These are phyloP conservation scores for Gila robusta DNA, from an alignment of 2,797 vertebrate genomes.

Conservation along the genomic window DNA sequence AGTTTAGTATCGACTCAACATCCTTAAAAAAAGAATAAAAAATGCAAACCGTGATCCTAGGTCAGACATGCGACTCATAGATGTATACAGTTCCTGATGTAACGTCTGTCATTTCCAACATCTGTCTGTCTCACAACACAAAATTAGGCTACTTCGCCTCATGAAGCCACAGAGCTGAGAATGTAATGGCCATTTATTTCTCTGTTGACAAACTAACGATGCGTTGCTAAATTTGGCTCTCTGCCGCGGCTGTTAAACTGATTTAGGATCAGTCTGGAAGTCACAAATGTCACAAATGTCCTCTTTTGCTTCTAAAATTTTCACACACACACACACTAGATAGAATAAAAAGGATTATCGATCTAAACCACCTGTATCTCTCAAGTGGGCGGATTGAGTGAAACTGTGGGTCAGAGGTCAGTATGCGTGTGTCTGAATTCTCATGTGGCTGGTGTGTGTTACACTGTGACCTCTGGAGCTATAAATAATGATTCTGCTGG, in stretches of 20 bases:
- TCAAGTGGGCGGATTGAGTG: not conserved
- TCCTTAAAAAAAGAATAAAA: not conserved
- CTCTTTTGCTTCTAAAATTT: conserved; percentile 5
- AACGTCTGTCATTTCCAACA: conserved; percentile 1
- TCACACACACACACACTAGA: not conserved
- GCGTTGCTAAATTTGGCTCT: conserved; percentile 33
- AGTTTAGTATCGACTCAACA: not conserved
- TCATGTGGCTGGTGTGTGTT: not conserved
- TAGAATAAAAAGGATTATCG: conserved; percentile 38
- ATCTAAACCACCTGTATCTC: conserved; percentile 3
- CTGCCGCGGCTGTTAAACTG: conserved; percentile 15
- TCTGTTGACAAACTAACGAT: conserved; percentile 35
- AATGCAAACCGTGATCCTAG: not conserved
- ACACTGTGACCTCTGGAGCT: not conserved
- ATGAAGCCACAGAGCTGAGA: conserved; percentile 16
- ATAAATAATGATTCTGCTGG: conserved; percentile 9
- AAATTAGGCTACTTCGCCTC: conserved; percentile 23
- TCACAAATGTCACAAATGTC: conserved; percentile 32
- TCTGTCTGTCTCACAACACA: conserved; percentile 22
- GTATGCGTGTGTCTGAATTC: not conserved
- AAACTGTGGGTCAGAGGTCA: conserved; percentile 29
- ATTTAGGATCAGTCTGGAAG: conserved; percentile 19
- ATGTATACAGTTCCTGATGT: not conserved
- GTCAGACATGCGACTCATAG: conserved; percentile 1
- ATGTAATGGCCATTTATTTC: conserved; percentile 30